Conservation (phyloP, 2,797 vertebrate genomes). For the Sebastes glaucus region DNA sequence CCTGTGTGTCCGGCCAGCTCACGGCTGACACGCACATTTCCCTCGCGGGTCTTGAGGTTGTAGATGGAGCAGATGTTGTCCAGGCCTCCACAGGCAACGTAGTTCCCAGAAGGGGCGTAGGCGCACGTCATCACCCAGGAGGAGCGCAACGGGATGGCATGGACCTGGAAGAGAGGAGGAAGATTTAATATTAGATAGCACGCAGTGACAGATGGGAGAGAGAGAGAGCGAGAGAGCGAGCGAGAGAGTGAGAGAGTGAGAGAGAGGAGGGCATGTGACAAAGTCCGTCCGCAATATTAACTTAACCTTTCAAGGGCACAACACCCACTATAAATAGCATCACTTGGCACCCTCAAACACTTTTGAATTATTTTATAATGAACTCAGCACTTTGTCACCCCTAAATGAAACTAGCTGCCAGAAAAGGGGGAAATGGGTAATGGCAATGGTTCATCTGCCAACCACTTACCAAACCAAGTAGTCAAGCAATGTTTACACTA, state of each 20-base stretch:
- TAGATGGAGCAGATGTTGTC: conserved; percentile 99
- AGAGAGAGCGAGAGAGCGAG: neutral
- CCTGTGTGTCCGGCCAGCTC: conserved; percentile 98
- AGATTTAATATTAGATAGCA: conserved; percentile 53
- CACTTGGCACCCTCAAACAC: conserved; percentile 31
- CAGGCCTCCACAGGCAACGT: conserved; percentile 96
- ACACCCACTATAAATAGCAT: conserved; percentile 43
- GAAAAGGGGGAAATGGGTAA: neutral
- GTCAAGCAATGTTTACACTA: neutral
- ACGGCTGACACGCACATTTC: conserved; percentile 97
- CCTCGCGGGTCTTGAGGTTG: conserved; percentile 99
- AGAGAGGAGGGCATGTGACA: conserved; percentile 30
- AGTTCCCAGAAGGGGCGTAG: conserved; percentile 97
- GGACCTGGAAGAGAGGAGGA: conserved; percentile 83
- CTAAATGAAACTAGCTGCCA: neutral
- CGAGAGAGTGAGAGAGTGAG: neutral
- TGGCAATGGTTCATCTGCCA: neutral
- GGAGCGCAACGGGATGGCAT: conserved; percentile 96
- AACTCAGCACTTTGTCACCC: conserved; percentile 6
- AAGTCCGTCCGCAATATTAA: conserved; percentile 42
- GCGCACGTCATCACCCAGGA: conserved; percentile 99
- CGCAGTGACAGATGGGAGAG: conserved; percentile 47
- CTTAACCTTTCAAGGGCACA: conserved; percentile 62
- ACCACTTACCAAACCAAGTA: neutral
- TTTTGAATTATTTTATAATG: conserved; percentile 24